Base-by-base conservation (phyloP, 2,113 vertebrate genomes). In the Clinocottus analis region DNA sequence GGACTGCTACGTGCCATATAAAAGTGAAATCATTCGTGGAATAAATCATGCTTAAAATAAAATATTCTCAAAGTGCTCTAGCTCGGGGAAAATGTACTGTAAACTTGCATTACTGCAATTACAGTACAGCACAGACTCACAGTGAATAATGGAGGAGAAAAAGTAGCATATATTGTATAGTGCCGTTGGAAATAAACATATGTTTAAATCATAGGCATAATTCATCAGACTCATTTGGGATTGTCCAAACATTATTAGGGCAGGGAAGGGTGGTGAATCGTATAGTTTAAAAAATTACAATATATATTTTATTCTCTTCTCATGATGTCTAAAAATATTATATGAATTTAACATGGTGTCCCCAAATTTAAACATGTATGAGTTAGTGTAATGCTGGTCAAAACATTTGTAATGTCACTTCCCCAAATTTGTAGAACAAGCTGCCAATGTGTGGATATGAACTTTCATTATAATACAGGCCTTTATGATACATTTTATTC, bases 1-100 rank as follows among this genome's bases (percentile, higher is more conserved):
- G 39, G 43, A 76, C 77, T 74, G 61, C 75, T 75, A 67, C 73
- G 75, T 77, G 70, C 77, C 73, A 45, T 27, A 60, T 60, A 49
- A 84, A 86, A 77, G 66, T 79, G 74, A 79, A 71, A 69, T 85
- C 84, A 91, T 91, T 91, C 85, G 86, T 56, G 56, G 75, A 86
- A 84, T 81, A 93, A 82, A 81, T 37, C 76, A 31, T 77, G 80
- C 60, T 41, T 49, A n/a, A 62, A 72, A 62, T 78, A 29, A 83
- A 90, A 87, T 77, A 67, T 74, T 79, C 60, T 79, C 45, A 79
- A 87, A 84, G 88, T 90, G 88, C 91, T 74, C 70, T 11, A 69
- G 66, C 29, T 80, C 66, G 58, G 31, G 75, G 41, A 69, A 75
- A 69, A 70, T 1, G 79, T 7, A 33, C 27, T 71, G 55, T n/a